A percentile compares a stretch with the other conserved stretches of the same genome.
Evolutionary conservation across 2,113 vertebrate genomes (phyloP).

Genomic region (Callipepla squamata): DNA sequence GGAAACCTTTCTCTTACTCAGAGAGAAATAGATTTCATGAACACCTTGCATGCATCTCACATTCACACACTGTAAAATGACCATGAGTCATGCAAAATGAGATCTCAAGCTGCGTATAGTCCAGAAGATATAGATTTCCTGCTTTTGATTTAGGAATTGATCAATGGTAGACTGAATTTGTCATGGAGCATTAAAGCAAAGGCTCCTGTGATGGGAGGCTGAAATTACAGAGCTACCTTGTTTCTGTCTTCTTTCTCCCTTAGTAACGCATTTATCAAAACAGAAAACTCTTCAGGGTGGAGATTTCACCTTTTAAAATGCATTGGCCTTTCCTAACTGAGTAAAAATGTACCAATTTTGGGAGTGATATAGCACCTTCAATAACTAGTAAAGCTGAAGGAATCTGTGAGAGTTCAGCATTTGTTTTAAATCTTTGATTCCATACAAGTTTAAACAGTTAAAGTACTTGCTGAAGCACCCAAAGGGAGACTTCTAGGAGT

Average conservation of each 20-base stretch:
- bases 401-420: background rate
- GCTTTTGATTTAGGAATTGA: background rate
- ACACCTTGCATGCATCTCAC: background rate
- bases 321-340: slow-evolving; percentile 20
- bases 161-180: background rate
- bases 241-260: background rate
- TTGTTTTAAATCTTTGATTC: slow-evolving; percentile 15
- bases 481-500: background rate
- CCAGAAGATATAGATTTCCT: background rate
- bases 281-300: background rate
- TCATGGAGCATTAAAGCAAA: background rate
- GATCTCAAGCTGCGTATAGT: background rate
- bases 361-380: slow-evolving; percentile 1
- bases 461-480: background rate
- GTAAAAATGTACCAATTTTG: slow-evolving; percentile 12
- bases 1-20: background rate
- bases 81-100: background rate
- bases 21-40: background rate
- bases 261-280: background rate
- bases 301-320: slow-evolving; percentile 23
- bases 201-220: background rate
- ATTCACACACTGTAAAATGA: background rate
- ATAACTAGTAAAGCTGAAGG: background rate
- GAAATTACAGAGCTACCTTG: background rate
- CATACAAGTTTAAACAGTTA: background rate